Base-by-base conservation (phyloP, 2,888 invertebrate species). In the Scelioninae gen. 1 region DNA sequence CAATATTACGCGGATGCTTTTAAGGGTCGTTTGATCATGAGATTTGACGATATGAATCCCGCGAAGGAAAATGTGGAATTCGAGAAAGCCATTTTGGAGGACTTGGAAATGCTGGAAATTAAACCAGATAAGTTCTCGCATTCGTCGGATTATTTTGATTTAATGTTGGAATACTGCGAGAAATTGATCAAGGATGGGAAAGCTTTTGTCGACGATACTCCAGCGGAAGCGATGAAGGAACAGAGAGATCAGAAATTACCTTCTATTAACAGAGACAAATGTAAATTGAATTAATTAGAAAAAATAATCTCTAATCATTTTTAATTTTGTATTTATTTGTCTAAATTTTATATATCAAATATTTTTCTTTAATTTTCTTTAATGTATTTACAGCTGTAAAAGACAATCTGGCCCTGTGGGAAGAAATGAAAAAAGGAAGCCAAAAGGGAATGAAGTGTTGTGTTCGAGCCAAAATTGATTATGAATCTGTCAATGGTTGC, bases 11-110 rank as follows among this genome's bases (percentile, higher is more conserved):
- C 98, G 86, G 95, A 96, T 88, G 94, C 95, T 0, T 99, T 98
- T 92, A 93, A 99, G 89, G 99, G 99, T 0, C 96, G 96, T 91
- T 94, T 99, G 0, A 96, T 99, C 82, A 98, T 99, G 98, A 95
- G 99, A 85, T 99, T 99, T 92, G 99, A 99, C 93, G 99, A 99
- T 92, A 99, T 99, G 5, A 99, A 99, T 93, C 99, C 99, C 5
- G 99, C 98, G 11, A 99, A 99, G 91, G 99, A 99, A 91, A 97
- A 98, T 88, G 96, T 96, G 0, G 97, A 99, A 86, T 99, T 98
- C 93, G 99, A 99, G 92, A 95, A 98, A 94, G 98, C 98, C 0
- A 99, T 99, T 88, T 93, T 99, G 69, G 97, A 98, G 91, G 99
- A 99, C 93, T 94, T 99, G 32, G 94, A 95, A 84, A 94, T 98